Conservation (phyloP, 2,113 vertebrate genomes). For the Suricata suricatta region DNA sequence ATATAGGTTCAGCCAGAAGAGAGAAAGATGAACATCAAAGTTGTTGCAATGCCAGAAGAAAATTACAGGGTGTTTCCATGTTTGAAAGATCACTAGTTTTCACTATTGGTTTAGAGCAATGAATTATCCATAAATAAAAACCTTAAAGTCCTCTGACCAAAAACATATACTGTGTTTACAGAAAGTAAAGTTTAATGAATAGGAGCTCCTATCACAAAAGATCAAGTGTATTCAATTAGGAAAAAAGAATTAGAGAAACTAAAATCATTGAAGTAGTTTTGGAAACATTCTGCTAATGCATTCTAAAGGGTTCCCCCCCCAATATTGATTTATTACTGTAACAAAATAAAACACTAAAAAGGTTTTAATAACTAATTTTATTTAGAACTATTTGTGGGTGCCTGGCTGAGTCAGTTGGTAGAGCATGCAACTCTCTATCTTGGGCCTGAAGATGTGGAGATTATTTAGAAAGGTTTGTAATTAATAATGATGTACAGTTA, state of each 20-base stretch:
- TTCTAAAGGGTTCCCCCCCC: background rate
- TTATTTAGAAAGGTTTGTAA: background rate
- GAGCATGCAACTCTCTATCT: too few species aligned
- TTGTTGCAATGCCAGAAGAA: slow-evolving; percentile 82
- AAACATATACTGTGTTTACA: slow-evolving; percentile 80
- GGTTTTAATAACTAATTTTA: slow-evolving; percentile 6
- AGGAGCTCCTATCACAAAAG: slow-evolving; percentile 29
- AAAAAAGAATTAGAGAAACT: background rate
- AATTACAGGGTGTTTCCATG: slow-evolving; percentile 88
- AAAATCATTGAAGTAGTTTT: background rate
- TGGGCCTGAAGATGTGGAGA: too few species aligned
- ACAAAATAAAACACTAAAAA: background rate
- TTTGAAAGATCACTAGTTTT: slow-evolving; percentile 86
- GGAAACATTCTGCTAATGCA: background rate
- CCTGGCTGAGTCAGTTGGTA: too few species aligned
- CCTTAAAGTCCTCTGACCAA: slow-evolving; percentile 69
- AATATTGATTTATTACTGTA: background rate
- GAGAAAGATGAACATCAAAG: slow-evolving; percentile 84
- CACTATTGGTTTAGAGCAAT: slow-evolving; percentile 83
- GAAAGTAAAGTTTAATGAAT: slow-evolving; percentile 68
- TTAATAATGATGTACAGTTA: background rate
- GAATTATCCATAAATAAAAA: slow-evolving; percentile 84
- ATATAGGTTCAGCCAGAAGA: slow-evolving; percentile 81
- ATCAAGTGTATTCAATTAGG: slow-evolving; percentile 43
- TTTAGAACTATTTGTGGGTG: background rate